Conservation (phyloP, 2,888 invertebrate genomes). For the Rhagophthalmus giganteus region DNA sequence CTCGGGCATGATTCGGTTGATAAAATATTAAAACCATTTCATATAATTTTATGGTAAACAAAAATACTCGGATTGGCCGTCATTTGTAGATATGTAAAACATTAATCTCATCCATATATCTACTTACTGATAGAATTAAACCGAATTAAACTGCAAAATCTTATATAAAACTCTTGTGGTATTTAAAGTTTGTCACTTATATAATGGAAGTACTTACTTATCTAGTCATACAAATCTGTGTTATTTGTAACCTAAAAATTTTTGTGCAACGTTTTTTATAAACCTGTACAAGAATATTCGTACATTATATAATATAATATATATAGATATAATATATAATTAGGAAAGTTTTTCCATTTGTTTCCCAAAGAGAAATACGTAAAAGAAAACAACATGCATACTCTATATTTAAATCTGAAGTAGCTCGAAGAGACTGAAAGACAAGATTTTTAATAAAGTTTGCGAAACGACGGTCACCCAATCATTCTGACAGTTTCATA, state of each 20-base stretch:
- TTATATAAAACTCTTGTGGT: too few relatives aligned
- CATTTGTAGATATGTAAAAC: too few relatives aligned
- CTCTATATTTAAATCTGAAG: slow-evolving; percentile 42
- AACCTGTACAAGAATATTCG: slow-evolving; percentile 38
- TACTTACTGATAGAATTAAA: too few relatives aligned
- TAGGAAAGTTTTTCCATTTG: slow-evolving; percentile 21
- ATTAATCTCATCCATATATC: too few relatives aligned
- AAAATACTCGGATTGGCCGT: too few relatives aligned
- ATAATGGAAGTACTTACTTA: slow-evolving; percentile 21
- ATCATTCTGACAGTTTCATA: slow-evolving; percentile 42
- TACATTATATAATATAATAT: slow-evolving; percentile 12
- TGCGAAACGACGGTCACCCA: slow-evolving; percentile 42
- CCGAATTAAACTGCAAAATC: too few relatives aligned
- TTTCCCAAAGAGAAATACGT: slow-evolving; percentile 15
- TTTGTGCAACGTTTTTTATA: slow-evolving; percentile 41
- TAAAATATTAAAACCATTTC: too few relatives aligned
- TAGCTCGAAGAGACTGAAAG: slow-evolving; percentile 19
- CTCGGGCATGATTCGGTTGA: too few relatives aligned
- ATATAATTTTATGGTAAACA: too few relatives aligned
- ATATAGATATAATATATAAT: too few relatives aligned
- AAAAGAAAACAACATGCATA: slow-evolving; percentile 44
- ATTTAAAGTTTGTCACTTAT: slow-evolving; percentile 38
- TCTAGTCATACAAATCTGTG: slow-evolving; percentile 41
- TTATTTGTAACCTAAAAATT: slow-evolving; percentile 38
- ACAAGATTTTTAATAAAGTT: slow-evolving; percentile 35